Percentiles rank a stretch among this genome's conserved stretches.
These are phyloP conservation scores for Lycocorax pyrrhopterus DNA, from an alignment of 2,113 vertebrate genomes.

Conservation along the genomic window DNA sequence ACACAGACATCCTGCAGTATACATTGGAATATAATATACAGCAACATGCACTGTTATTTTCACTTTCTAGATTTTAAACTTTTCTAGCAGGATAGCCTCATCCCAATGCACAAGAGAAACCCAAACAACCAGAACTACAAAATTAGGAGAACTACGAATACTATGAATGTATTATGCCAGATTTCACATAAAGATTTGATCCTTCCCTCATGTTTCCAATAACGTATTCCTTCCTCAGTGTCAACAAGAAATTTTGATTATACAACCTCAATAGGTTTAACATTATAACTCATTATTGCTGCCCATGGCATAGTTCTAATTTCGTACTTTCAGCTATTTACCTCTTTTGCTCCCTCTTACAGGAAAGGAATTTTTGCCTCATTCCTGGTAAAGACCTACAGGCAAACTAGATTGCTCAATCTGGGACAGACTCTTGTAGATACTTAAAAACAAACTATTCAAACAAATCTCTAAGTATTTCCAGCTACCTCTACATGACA, in stretches of 20 bases:
- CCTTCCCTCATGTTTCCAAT: not conserved
- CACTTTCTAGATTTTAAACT: not conserved
- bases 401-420: not conserved
- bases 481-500: not conserved
- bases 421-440: not conserved
- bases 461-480: not conserved
- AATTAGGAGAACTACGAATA: not conserved
- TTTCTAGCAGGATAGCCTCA: not conserved
- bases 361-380: not conserved
- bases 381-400: not conserved
- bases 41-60: not conserved
- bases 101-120: not conserved
- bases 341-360: not conserved
- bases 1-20: not conserved
- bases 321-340: not conserved
- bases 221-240: not conserved
- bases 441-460: not conserved
- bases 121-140: not conserved
- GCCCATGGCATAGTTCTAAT: not conserved
- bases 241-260: not conserved
- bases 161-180: not conserved
- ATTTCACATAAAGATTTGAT: not conserved
- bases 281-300: not conserved
- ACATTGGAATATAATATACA: accelerated
- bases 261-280: not conserved